Evolutionary conservation across 2,888 invertebrate species (phyloP).

Genomic region (Hipparchia semele): DNA sequence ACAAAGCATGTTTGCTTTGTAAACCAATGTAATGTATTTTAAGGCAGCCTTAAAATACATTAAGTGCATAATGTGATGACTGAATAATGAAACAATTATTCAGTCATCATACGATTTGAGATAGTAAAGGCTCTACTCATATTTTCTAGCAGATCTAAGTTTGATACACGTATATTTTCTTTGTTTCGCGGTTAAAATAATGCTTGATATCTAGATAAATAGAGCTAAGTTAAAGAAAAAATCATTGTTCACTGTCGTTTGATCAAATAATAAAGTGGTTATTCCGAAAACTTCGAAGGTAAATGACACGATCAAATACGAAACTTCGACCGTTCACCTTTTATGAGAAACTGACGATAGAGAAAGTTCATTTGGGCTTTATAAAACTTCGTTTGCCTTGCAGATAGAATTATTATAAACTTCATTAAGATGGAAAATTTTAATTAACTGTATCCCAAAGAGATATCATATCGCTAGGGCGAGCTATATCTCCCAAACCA

Average conservation of each 20-base stretch:
- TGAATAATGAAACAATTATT: too few relatives aligned
- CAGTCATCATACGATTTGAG: too few relatives aligned
- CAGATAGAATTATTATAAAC: constrained; percentile 19
- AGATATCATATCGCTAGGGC: neutral
- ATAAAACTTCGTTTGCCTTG: constrained; percentile 10
- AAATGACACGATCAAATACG: neutral
- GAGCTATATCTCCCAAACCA: neutral
- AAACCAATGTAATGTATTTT: too few relatives aligned
- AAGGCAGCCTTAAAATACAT: too few relatives aligned
- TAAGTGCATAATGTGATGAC: too few relatives aligned
- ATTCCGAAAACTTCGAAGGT: neutral
- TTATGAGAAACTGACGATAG: constrained; percentile 19
- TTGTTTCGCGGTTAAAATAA: too few relatives aligned
- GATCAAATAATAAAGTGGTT: neutral
- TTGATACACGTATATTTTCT: too few relatives aligned
- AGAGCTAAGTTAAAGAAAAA: neutral
- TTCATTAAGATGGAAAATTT: constrained; percentile 23
- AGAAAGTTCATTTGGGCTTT: constrained; percentile 13
- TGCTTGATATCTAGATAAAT: neutral
- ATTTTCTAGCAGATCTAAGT: too few relatives aligned
- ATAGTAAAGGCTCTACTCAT: too few relatives aligned
- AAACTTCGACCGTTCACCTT: constrained; percentile 29
- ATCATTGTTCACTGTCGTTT: neutral
- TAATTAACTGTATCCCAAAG: constrained; percentile 23
- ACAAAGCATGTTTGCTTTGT: too few relatives aligned